phyloP scores from a whole-genome alignment of 2,888 invertebrate species.

The Eupithecia abbreviata region DNA sequence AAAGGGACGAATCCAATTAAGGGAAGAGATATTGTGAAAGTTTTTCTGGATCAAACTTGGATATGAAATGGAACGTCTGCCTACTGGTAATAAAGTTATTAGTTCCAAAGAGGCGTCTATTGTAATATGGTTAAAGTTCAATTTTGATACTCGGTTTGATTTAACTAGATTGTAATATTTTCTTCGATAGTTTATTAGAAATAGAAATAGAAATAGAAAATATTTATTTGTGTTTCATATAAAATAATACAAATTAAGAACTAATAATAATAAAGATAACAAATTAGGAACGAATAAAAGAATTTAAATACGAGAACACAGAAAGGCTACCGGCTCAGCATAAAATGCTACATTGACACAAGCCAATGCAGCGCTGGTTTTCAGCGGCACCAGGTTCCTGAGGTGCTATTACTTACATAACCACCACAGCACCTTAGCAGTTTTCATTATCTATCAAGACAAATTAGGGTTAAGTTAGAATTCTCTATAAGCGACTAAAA shows the following conservation, averaged over 20 bases:
- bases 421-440: neutral
- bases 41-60: slow-evolving; percentile 41
- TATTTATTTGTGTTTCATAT: neutral
- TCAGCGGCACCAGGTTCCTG: too few species aligned
- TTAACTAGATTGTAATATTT: neutral
- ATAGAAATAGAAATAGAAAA: too few species aligned
- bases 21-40: slow-evolving; percentile 40
- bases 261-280: too few species aligned
- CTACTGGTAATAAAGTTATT: slow-evolving; percentile 24
- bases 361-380: too few species aligned
- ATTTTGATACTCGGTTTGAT: neutral
- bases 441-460: neutral
- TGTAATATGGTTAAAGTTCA: neutral
- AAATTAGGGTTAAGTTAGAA: neutral
- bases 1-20: slow-evolving; percentile 44
- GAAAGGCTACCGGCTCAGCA: too few species aligned
- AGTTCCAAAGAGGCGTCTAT: slow-evolving; percentile 6
- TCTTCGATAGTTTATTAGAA: neutral
- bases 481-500: neutral
- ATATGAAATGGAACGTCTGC: slow-evolving; percentile 36
- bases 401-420: too few species aligned
- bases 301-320: too few species aligned
- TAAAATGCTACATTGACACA: too few species aligned
- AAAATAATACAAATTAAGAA: neutral
- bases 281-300: too few species aligned